Conservation (phyloP, 35 echinoderm and acorn worm genomes). For the Apostichopus parvimensis region DNA sequence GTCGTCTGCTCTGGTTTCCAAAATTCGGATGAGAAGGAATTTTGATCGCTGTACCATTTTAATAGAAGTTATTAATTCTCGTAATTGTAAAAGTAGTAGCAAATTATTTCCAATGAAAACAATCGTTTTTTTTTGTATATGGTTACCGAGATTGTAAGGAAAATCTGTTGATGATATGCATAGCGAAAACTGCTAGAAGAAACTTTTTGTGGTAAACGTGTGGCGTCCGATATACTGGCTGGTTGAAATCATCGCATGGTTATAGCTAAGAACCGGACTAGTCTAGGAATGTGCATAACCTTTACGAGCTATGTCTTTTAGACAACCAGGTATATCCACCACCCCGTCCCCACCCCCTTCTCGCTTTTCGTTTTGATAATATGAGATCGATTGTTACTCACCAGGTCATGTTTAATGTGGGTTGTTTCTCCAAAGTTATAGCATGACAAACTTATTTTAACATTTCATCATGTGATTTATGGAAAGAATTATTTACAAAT, state of each 20-base stretch:
- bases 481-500: too few relatives aligned
- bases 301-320: too few relatives aligned
- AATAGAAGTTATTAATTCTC: background rate
- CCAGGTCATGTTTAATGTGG: too few relatives aligned
- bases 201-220: background rate
- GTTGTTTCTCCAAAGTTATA: too few relatives aligned
- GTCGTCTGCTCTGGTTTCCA: conserved; percentile 17
- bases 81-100: conserved; percentile 10
- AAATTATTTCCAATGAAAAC: background rate
- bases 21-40: background rate
- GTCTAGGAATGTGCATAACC: too few relatives aligned
- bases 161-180: background rate
- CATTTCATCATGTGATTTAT: too few relatives aligned
- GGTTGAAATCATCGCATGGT: background rate
- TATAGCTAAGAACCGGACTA: too few relatives aligned
- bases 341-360: too few relatives aligned
- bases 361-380: too few relatives aligned
- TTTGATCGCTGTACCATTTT: conserved; percentile 33
- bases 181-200: background rate
- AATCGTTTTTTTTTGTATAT: background rate
- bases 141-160: background rate
- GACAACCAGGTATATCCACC: too few relatives aligned
- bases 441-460: too few relatives aligned
- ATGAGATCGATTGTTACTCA: too few relatives aligned
- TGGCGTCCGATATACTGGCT: background rate